phyloP scores from a whole-genome alignment of 1,140 invertebrate species.

The Aphaenogaster floridana region DNA sequence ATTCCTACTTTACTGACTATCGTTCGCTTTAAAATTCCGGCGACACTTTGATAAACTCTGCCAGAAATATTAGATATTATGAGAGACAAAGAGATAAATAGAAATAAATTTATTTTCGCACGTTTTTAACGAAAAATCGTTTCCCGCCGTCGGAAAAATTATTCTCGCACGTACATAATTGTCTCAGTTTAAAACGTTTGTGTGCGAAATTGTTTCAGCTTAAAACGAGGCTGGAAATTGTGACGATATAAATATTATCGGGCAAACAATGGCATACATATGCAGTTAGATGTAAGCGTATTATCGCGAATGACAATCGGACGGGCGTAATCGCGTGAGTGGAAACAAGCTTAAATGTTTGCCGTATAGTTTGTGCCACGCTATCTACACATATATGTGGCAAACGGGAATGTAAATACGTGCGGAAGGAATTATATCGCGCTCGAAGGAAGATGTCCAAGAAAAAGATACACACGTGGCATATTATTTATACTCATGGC shows the following conservation, averaged over 20 bases:
- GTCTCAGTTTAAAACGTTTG: background rate
- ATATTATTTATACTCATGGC: background rate
- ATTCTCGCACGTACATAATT: background rate
- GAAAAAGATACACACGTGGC: background rate
- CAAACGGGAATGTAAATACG: constrained; percentile 12
- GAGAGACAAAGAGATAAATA: background rate
- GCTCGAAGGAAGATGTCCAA: background rate
- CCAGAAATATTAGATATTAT: background rate
- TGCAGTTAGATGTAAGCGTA: background rate
- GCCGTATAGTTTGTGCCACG: background rate
- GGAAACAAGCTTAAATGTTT: constrained; percentile 25
- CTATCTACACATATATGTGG: constrained; percentile 8
- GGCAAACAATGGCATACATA: background rate
- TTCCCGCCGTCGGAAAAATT: background rate
- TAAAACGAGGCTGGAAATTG: background rate
- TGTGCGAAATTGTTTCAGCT: background rate
- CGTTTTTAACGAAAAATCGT: background rate
- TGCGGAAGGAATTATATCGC: background rate
- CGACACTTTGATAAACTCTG: background rate
- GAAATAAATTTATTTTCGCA: background rate
- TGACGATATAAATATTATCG: background rate
- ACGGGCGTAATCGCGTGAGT: background rate
- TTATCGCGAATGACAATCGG: constrained; percentile 11
- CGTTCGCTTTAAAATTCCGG: background rate
- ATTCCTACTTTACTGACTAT: background rate